Base-by-base conservation (phyloP, 2,888 invertebrate genomes). In the Ferrisia virgata region DNA sequence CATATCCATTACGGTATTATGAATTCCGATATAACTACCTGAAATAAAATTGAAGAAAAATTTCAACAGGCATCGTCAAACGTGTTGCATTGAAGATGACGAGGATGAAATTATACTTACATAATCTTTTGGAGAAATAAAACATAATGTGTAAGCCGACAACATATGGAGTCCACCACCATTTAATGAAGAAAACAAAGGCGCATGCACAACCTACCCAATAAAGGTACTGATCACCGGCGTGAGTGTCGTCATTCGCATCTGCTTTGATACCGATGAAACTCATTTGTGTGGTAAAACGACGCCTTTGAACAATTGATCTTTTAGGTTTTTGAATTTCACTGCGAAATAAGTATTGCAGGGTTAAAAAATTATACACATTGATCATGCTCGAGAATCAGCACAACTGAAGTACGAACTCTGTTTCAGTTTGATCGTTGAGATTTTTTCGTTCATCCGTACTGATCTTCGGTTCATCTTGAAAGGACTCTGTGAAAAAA, bases 91-190 rank as follows among this genome's bases (percentile, higher is more conserved):
- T 36, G 13, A 69, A 18, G 69, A 28, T n/a, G n/a, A 69, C 22
- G 22, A 69, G 3, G 28, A 69, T 28, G 22, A 69, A 18, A 13
- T 15, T 15, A 13, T 25, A 82, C 82, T 82, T 82, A 82, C 82
- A 82, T 13, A 82, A 31, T 82, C 39, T 25, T 28, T 72, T 82
- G 36, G 64, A 69, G 40, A 82, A 28, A 31, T 40, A 82, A 15
- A 72, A 33, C 36, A 82, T 6, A 36, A 82, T 28, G 13, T 82
- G 82, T 39, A 82, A 69, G 13, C 82, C 82, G 15, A 93, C 88
- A 85, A 92, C 89, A 85, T 90, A 90, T 5, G 95, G 95, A 25
- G 94, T 93, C 84, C 94, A 93, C 87, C 92, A 91, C 89, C 94
- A 94, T 84, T 94, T 87, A 87, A 93, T 89, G 86, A 93, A 91